Evolutionary conservation across 2,113 vertebrate species (phyloP), one percentile per base, ranked within the genome.

Genomic region (Tilapia sparmanii): DNA sequence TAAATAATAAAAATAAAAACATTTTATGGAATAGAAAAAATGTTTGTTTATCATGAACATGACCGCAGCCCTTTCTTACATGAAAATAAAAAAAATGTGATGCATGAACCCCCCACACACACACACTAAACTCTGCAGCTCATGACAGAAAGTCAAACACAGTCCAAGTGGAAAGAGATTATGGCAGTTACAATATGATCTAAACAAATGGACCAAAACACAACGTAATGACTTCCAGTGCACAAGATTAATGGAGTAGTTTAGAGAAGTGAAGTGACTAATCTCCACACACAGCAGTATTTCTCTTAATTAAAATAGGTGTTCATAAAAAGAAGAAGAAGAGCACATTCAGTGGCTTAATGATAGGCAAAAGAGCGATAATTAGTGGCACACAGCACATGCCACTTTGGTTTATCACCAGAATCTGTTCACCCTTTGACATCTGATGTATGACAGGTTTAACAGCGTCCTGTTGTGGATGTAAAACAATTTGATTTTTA

Each of bases 161-260:
- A 1, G 2, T 84, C 33, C 29, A 53, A 81, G 81, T 80, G 54
- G 19, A 53, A 66, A 59, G 76, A 83, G 80, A 78, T 31, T 57
- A 91, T 68, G 81, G 42, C 63, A 90, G 84, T 79, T 84, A 86
- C 80, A 87, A 57, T 86, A 82, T 73, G 87, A 86, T 84, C 80
- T 54, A 73, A 90, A 93, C 81, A 91, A 93, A 91, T 91, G 53
- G 54, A 50, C 71, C 83, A 54, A 73, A 90, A 87, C 90, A 81
- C 18, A 12, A 15, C 54, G 35, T 81, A 90, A 91, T 88, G 63
- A 90, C 79, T 88, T 57, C 55, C n/a, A 31, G 40, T 68, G 53
- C 59, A 50, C 24, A 40, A 88, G 89, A 92, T 87, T 90, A 85
- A 95, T 91, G 45, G 42, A 24, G 29, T 84, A 82, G 85, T 80